Evolutionary conservation across 1,140 invertebrate genomes (phyloP), one percentile per base, ranked within the genome.

Genomic region (Andricus grossulariae): DNA sequence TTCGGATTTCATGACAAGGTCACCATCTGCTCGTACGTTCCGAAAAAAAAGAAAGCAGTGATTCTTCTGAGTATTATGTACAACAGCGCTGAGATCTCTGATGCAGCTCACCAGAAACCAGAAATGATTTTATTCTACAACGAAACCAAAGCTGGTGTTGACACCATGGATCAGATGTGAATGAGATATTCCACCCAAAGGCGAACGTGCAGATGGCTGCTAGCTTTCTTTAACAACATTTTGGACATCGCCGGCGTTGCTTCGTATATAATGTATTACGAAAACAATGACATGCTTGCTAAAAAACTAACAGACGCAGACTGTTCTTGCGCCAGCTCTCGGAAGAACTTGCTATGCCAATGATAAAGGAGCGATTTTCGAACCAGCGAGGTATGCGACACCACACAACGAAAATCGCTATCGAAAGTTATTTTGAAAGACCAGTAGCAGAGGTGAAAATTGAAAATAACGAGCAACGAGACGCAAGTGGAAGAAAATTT

Each of bases 121-220:
- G 50, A 51, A 16, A 51, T 51, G 11, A 75, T 18, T 86, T 86
- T 10, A 91, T 91, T 83, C 84, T 85, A 25, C 25, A 25, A 25
- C 1, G 3, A 25, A 25, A 25, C 25, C 25, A 25, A 25, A 25
- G 25, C 25, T 19, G 87, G 82, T 60, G 88, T 91, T 0, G 90
- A 90, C 78, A 83, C 79, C 11, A 80, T 91, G 57, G 89, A 91
- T 80, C 81, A 89, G 80, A 87, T 84, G 78, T 76, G 76, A 73
- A 72, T 70, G 50, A 78, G 74, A 80, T 84, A 86, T 57, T 73
- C 76, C 52, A 77, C 80, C 18, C 51, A 79, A 71, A 51, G 78
- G 52, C 21, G 73, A 50, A 78, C 82, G 71, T 16, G 57, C 45
- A 78, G 85, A 49, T 86, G 83, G 85, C 83, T 79, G 32, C 52